Evolutionary conservation across 2,797 vertebrate species (phyloP).

Genomic region (Threskiornis aethiopicus): DNA sequence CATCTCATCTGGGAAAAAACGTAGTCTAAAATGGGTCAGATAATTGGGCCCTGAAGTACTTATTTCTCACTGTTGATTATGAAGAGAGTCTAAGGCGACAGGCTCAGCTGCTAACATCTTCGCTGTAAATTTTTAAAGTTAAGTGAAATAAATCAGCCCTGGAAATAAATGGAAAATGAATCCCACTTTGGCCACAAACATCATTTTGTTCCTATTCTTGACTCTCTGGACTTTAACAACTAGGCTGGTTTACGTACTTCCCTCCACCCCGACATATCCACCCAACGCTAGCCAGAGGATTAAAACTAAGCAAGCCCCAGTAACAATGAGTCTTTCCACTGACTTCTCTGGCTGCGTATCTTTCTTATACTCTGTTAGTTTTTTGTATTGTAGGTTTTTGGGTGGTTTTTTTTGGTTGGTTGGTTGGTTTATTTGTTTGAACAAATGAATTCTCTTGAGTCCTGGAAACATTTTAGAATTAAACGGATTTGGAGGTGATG

Average conservation of each 20-base stretch:
- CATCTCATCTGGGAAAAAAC: not conserved
- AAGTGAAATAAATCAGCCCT: not conserved
- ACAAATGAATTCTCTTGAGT: not conserved
- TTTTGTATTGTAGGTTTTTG: not conserved
- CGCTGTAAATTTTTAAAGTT: not conserved
- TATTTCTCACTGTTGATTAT: not conserved
- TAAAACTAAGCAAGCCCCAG: not conserved
- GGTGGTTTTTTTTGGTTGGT: not conserved
- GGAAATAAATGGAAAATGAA: not conserved
- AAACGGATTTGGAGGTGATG: not conserved
- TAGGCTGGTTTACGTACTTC: not conserved
- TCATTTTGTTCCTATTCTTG: not conserved
- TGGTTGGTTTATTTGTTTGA: not conserved
- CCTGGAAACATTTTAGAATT: not conserved
- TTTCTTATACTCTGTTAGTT: not conserved
- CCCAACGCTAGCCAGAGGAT: not conserved
- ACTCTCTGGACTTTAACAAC: not conserved
- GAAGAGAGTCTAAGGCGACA: not conserved
- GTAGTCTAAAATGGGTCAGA: not conserved
- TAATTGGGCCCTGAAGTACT: not conserved
- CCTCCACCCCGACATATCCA: not conserved
- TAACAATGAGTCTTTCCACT: not conserved
- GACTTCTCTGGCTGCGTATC: not conserved
- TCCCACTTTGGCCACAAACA: not conserved
- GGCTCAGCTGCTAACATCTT: not conserved